A percentile compares a stretch with the other conserved stretches of the same genome.
Conservation (phyloP, 2,888 invertebrate species). For the Dione juno region DNA sequence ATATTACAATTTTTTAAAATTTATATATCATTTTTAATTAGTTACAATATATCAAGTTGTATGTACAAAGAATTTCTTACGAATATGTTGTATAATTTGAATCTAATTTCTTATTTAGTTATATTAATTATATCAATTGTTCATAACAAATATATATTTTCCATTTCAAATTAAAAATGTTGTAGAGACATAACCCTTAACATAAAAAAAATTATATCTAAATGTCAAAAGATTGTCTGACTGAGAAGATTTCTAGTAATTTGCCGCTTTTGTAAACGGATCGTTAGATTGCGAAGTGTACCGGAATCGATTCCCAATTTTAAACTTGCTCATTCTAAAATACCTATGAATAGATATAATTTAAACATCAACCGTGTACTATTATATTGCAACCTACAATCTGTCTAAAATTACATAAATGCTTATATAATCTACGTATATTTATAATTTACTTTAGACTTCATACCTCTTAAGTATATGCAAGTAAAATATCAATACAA, state of each 20-base stretch:
- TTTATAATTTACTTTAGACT: not conserved
- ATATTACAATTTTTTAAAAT: not conserved
- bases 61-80: not conserved
- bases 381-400: constrained; percentile 1
- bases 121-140: constrained; percentile 4
- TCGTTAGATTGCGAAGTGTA: constrained; percentile 80
- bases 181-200: constrained; percentile 56
- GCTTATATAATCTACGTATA: not conserved
- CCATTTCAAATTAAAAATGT: not conserved
- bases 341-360: constrained; percentile 27
- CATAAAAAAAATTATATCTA: constrained; percentile 59
- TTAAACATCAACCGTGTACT: constrained; percentile 20
- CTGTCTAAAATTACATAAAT: not conserved
- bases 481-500: not conserved
- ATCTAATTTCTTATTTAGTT: not conserved
- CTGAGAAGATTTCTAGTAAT: constrained; percentile 72
- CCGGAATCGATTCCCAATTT: constrained; percentile 74
- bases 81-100: not conserved
- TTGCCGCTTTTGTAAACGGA: constrained; percentile 66
- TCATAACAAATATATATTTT: not conserved
- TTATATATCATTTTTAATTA: constrained; percentile 1
- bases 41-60: not conserved
- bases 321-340: constrained; percentile 48
- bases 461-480: not conserved
- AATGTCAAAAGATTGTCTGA: constrained; percentile 72